phyloP scores from a whole-genome alignment of 2,797 vertebrate genomes.

The Haliaeetus albicilla region DNA sequence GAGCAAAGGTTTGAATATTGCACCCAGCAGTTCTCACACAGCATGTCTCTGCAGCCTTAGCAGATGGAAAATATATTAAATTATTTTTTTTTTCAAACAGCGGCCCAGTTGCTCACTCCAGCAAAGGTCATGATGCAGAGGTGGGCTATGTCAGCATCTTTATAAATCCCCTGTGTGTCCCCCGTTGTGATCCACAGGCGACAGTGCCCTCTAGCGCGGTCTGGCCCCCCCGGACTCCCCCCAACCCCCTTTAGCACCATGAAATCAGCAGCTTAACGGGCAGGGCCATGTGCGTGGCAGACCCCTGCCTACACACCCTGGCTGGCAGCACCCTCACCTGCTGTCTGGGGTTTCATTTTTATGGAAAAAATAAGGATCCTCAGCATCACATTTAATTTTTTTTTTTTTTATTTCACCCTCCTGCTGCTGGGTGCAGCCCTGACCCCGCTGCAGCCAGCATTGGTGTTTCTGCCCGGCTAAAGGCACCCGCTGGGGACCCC shows the following conservation, averaged over 20 bases:
- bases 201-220: conserved; percentile 8
- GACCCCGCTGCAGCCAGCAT: neutral
- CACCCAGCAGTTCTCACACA: neutral
- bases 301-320: neutral
- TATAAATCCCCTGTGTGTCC: rapidly evolving
- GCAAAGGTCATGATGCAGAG: neutral
- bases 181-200: neutral
- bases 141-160: neutral
- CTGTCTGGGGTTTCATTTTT: neutral
- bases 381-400: neutral
- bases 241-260: neutral
- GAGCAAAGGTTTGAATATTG: neutral
- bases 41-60: neutral
- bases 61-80: neutral
- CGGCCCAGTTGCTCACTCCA: neutral
- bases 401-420: neutral
- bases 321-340: neutral
- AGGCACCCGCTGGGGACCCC: neutral
- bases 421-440: neutral
- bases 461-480: neutral
- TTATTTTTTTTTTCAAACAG: neutral
- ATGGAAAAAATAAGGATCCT: neutral
- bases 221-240: rapidly evolving
- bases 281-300: neutral
- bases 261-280: conserved; percentile 2